Evolutionary conservation across 2,888 invertebrate genomes (phyloP), one percentile per base, ranked within the genome.

Genomic region (Clunio marinus): DNA sequence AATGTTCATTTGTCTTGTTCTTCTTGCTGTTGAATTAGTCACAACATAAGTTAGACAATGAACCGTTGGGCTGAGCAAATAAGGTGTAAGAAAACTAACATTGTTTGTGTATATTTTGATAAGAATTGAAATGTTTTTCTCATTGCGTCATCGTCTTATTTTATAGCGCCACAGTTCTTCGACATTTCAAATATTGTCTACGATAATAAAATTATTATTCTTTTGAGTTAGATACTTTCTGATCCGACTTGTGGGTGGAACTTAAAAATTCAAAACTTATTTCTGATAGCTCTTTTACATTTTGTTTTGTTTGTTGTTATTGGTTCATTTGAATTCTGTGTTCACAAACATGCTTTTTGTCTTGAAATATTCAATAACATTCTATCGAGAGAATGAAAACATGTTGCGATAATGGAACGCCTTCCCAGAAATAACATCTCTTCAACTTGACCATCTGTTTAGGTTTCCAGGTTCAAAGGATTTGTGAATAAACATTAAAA

Each of bases 101-200:
- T n/a, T n/a, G n/a, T 41, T 41, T 41, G 41, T 41, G 41, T 41
- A 41, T 41, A 41, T 41, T 41, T 41, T 41, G 41, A 41, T 41
- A 41, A 41, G 10, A 41, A 41, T 15, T 41, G 15, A n/a, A 5
- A 5, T 41, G 41, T 41, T 41, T 10, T 15, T 15, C 41, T 41
- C n/a, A 10, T 41, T 13, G 15, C 41, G 41, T 41, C n/a, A n/a
- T n/a, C 41, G 41, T 5, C 4, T n/a, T 10, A n/a, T 41, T 41
- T 15, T 13, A 4, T n/a, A 41, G 41, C 41, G 41, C 41, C 41
- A 15, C 10, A 41, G 4, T n/a, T 41, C 10, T n/a, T 10, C 41
- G 41, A 41, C 41, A 15, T 15, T n/a, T 41, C 41, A 41, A 3
- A 13, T 41, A 3, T 41, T n/a, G 15, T 5, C 7, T n/a, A 41